Base-by-base conservation (phyloP, 1,140 invertebrate species). In the Leguminivora glycinivorella region DNA sequence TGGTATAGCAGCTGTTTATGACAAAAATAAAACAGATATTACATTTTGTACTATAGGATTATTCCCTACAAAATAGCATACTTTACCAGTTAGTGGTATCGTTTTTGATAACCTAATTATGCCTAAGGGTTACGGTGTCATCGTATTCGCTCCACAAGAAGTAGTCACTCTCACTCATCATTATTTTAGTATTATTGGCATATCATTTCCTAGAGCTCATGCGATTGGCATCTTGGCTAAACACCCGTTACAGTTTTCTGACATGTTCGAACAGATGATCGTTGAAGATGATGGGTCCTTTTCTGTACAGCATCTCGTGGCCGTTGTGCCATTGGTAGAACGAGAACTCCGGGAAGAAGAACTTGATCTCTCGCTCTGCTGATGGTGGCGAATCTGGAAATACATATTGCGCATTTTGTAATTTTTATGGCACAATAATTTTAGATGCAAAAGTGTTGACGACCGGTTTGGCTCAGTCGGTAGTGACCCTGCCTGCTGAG, bases 331-430 rank as follows among this genome's bases (percentile, higher is more conserved):
- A 92, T 12, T 88, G 73, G 58, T 90, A 82, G 19, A 92, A 87
- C 26, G 90, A 91, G 83, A 98, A 98, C 17, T 97, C 94, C 25
- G 96, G 96, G 85, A 98, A 97, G 78, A 98, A 95, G 81, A 98
- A 95, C 58, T 91, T 82, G 60, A 98, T 97, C 92, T 98, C 97
- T 70, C 93, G 92, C 74, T 89, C 79, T 2, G 95, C 96, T 29
- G 96, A 96, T 83, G 94, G 92, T 69, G 90, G 80, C 1, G 97
- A 97, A 94, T 98, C 97, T 95, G 89, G 75, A 94, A 93, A 75
- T 67, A 70, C 70, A 74, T 70, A 69, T 72, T 47, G 6, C 12
- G 17, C 6, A 6, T 4, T 47, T 47, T 12, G n/a, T n/a, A n/a
- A n/a, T n/a, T n/a, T n/a, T n/a, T n/a, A n/a, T n/a, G n/a, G n/a